Evolutionary conservation across 1,140 invertebrate genomes (phyloP), one percentile per base, ranked within the genome.

Genomic region (Geopemphigus sp.): DNA sequence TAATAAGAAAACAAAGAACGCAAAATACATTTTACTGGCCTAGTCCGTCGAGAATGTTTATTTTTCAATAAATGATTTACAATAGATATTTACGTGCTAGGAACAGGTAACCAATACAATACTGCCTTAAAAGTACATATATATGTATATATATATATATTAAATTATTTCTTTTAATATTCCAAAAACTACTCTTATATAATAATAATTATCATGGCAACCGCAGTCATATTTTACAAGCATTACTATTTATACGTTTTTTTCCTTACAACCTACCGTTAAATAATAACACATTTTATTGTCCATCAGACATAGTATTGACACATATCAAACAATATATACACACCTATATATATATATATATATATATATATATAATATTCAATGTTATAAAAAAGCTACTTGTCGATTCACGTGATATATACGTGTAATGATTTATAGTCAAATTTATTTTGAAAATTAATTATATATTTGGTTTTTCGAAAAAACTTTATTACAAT

Each of bases 231-330:
- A 78, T 61, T 47, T 61, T 78, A 61, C 39, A 76, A 72, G 68
- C 68, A 72, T 72, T 54, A 72, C 26, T 53, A 57, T 57, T 15
- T 59, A 59, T 74, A 56, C 54, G 26, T 73, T n/a, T 78, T 63
- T 32, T 74, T 63, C 61, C 61, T 78, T 78, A 78, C 74, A 78
- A 78, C 57, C 56, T 78, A 78, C 39, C 19, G 74, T 61, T 78
- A 78, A 78, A 63, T 78, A 50, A 78, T 78, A 78, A 78, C 74
- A 78, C 74, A 63, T 78, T 78, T 78, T 78, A 78, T 78, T 78
- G 74, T 78, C 74, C 17, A 22, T 47, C 57, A 61, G 74, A 78
- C 74, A 78, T 78, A 78, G 54, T 78, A 78, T 78, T 78, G 74
- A 78, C 74, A 78, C 74, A 63, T 76, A 76, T 78, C 74, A 78